A percentile compares a stretch with the other conserved stretches of the same genome.
These are phyloP conservation scores for Martes martes DNA, from an alignment of 2,113 vertebrate species.

Conservation along the genomic window DNA sequence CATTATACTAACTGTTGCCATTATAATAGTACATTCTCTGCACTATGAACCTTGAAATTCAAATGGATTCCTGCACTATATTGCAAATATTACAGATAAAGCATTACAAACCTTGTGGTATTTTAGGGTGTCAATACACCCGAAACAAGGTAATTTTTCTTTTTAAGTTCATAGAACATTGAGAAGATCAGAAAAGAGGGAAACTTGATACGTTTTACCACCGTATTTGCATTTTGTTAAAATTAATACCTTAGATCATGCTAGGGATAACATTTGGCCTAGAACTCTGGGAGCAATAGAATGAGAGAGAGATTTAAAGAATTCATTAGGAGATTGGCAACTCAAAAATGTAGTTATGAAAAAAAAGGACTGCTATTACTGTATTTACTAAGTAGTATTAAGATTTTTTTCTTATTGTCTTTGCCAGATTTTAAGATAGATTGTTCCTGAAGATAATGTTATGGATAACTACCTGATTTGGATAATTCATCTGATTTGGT, in stretches of 20 bases:
- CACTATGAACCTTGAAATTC: slow-evolving; percentile 22
- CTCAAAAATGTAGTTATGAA: neutral
- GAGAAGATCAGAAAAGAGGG: neutral
- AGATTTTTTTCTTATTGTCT: neutral
- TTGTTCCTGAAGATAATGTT: neutral
- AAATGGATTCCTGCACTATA: neutral
- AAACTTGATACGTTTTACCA: neutral
- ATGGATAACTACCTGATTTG: neutral
- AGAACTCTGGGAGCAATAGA: neutral
- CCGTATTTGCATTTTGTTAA: slow-evolving; percentile 28
- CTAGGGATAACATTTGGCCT: neutral
- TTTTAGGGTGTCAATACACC: neutral
- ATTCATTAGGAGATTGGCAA: neutral
- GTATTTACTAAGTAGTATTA: neutral
- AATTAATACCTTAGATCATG: slow-evolving; percentile 1
- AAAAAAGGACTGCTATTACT: neutral
- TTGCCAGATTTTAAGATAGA: neutral
- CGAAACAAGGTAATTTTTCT: neutral
- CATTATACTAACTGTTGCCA: neutral
- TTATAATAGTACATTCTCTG: neutral
- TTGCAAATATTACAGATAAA: neutral
- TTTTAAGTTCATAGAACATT: neutral
- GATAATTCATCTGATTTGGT: neutral
- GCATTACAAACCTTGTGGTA: neutral
- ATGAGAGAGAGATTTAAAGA: slow-evolving; percentile 14